These are phyloP conservation scores for Orientallactaga sibirica DNA, from an alignment of 2,797 vertebrate species.

Conservation along the genomic window DNA sequence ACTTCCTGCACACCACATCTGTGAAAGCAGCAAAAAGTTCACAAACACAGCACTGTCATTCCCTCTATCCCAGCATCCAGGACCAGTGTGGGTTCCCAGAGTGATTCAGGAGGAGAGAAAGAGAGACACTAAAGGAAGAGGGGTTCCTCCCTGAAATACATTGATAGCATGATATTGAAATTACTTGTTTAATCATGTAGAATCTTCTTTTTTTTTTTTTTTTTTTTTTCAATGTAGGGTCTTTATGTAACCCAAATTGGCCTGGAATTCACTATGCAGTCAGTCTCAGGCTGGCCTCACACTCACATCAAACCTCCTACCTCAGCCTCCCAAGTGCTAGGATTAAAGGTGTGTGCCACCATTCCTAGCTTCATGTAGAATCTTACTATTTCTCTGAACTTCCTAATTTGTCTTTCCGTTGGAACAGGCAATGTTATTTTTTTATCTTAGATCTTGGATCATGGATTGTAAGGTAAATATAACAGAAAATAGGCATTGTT, in stretches of 20 bases:
- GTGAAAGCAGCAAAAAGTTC: not conserved
- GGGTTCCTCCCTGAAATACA: not conserved
- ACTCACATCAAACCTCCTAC: too few species aligned
- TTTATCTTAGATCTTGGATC: not conserved
- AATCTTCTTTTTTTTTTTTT: not conserved
- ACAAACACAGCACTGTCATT: not conserved
- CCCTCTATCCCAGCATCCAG: not conserved
- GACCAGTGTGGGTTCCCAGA: too few species aligned
- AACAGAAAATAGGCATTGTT: not conserved
- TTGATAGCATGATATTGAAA: not conserved
- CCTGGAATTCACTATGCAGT: too few species aligned
- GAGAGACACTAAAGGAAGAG: fast-evolving
- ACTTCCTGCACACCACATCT: not conserved
- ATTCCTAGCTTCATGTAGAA: not conserved
- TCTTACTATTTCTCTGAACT: not conserved
- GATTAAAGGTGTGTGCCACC: too few species aligned
- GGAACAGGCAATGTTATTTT: not conserved
- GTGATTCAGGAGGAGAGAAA: not conserved
- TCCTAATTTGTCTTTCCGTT: constrained; percentile 7
- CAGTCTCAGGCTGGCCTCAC: too few species aligned
- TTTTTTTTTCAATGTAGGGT: too few species aligned
- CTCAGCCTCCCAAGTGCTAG: too few species aligned
- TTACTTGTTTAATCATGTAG: not conserved
- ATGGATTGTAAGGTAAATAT: not conserved
- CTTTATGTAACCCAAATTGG: too few species aligned